A percentile compares a stretch with the other conserved stretches of the same genome.
Conservation (phyloP, 1,140 invertebrate genomes). For the Solen grandis region DNA sequence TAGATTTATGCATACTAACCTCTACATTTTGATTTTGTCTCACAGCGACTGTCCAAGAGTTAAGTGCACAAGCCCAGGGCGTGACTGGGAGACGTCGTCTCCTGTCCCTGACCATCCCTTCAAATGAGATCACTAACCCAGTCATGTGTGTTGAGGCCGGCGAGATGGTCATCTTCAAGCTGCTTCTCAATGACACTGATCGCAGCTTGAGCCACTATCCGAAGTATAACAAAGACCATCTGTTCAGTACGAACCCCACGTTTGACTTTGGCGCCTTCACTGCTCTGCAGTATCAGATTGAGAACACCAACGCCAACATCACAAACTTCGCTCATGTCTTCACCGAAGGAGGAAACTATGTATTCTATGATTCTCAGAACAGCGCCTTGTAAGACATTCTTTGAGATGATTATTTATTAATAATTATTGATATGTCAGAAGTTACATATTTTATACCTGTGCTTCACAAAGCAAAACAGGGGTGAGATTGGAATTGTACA, state of each 20-base stretch:
- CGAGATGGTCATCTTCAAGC: slow-evolving; percentile 76
- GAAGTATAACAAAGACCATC: slow-evolving; percentile 75
- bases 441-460: too few relatives aligned
- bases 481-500: too few relatives aligned
- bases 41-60: slow-evolving; percentile 41
- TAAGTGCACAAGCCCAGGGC: slow-evolving; percentile 7
- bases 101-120: slow-evolving; percentile 64
- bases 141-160: slow-evolving; percentile 74
- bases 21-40: too few relatives aligned
- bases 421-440: too few relatives aligned
- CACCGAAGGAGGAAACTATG: slow-evolving; percentile 75
- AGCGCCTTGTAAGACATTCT: slow-evolving; percentile 52
- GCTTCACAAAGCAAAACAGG: too few relatives aligned
- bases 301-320: slow-evolving; percentile 74
- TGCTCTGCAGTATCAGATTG: slow-evolving; percentile 70
- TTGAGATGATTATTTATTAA: not conserved
- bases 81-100: slow-evolving; percentile 65
- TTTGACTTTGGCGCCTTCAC: slow-evolving; percentile 78
- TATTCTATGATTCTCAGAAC: slow-evolving; percentile 74
- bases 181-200: slow-evolving; percentile 69
- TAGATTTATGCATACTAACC: too few relatives aligned
- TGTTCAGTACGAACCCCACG: slow-evolving; percentile 76
- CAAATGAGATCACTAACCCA: slow-evolving; percentile 74
- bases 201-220: slow-evolving; percentile 76
- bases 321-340: slow-evolving; percentile 75